These are phyloP conservation scores for Rhagoletis zephyria DNA, from an alignment of 1,140 invertebrate genomes.

Conservation along the genomic window DNA sequence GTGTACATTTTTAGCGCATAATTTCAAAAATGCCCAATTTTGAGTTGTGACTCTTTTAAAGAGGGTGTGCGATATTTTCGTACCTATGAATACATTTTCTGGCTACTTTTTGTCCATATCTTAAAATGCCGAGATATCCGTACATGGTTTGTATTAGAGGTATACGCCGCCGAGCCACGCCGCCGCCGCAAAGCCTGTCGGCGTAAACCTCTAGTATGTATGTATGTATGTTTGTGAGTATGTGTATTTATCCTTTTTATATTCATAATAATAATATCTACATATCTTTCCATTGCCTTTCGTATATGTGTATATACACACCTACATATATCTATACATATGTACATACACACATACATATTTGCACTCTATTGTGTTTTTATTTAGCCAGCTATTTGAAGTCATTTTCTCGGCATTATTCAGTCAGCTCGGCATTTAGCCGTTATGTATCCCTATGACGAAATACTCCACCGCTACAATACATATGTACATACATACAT, in stretches of 20 bases:
- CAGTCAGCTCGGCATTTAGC: neutral
- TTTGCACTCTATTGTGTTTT: too few species aligned
- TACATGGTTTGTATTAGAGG: too few species aligned
- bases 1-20: too few species aligned
- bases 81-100: too few species aligned
- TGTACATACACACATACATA: neutral
- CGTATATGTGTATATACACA: neutral
- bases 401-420: neutral
- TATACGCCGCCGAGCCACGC: too few species aligned
- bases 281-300: neutral
- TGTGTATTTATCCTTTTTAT: neutral
- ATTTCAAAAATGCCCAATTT: too few species aligned
- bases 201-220: too few species aligned
- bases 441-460: slow-evolving; percentile 14
- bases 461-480: neutral
- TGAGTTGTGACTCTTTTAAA: too few species aligned
- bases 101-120: too few species aligned
- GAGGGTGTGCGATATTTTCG: too few species aligned
- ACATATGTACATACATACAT: neutral
- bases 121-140: neutral
- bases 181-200: too few species aligned
- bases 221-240: neutral
- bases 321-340: neutral
- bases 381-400: neutral
- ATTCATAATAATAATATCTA: neutral